phyloP scores from a whole-genome alignment of 1,140 invertebrate genomes.

The Sipha flava region DNA sequence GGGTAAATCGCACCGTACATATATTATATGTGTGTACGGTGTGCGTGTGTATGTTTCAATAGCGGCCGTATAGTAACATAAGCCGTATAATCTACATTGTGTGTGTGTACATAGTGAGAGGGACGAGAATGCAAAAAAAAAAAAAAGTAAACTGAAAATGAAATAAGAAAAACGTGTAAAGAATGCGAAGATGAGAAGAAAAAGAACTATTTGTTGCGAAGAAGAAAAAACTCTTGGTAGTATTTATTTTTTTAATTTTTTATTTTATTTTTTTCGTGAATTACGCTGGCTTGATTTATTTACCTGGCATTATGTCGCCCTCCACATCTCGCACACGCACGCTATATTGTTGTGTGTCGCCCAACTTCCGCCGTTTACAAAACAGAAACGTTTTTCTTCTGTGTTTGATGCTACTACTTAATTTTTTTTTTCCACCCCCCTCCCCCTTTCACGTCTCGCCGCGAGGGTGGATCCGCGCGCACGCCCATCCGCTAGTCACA shows the following conservation, averaged over 20 bases:
- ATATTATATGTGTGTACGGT: no score
- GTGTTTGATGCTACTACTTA: background rate
- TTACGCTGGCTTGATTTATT: slow-evolving; percentile 26
- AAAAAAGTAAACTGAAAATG: background rate
- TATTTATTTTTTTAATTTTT: no score
- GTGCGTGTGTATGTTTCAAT: slow-evolving; percentile 7
- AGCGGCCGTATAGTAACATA: slow-evolving; percentile 1
- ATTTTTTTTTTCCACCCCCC: background rate
- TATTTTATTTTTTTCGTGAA: background rate
- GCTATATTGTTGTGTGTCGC: background rate
- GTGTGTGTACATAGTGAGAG: background rate
- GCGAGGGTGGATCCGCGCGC: background rate
- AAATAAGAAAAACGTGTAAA: no score
- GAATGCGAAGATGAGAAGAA: background rate
- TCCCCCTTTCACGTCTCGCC: no score
- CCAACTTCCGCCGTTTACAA: slow-evolving; percentile 23
- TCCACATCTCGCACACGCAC: background rate
- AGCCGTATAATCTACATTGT: slow-evolving; percentile 29
- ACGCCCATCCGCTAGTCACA: background rate
- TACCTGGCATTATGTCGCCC: slow-evolving; percentile 3
- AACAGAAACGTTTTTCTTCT: background rate
- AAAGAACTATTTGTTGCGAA: background rate
- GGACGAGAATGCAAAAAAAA: background rate
- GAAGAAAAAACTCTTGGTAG: background rate
- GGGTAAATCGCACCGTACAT: background rate